Conservation (phyloP, 2,888 invertebrate species). For the Cryptus viduatorius region DNA sequence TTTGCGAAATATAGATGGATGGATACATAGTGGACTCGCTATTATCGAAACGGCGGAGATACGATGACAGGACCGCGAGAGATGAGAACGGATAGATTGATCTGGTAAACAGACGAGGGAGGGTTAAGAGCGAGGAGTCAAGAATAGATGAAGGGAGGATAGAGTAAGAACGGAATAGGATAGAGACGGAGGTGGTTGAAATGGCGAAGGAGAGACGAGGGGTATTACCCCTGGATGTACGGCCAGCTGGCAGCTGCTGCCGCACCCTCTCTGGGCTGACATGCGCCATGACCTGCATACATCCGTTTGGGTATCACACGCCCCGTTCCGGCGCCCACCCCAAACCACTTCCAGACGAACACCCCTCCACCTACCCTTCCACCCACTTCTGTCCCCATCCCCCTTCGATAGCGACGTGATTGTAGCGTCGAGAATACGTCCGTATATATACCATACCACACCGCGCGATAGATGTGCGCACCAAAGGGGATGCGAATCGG, state of each 20-base stretch:
- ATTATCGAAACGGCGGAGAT: background rate
- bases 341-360: constrained; percentile 44
- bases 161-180: background rate
- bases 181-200: constrained; percentile 35
- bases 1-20: background rate
- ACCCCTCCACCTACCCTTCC: background rate
- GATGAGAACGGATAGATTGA: constrained; percentile 2
- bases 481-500: no score
- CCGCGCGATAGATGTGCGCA: background rate
- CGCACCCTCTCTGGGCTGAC: constrained; percentile 81
- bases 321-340: constrained; percentile 40
- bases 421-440: constrained; percentile 13
- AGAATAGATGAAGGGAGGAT: background rate
- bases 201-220: constrained; percentile 67
- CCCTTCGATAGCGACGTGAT: constrained; percentile 24
- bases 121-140: background rate
- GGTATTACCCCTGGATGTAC: constrained; percentile 71
- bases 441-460: constrained; percentile 18
- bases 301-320: constrained; percentile 50
- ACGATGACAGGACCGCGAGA: background rate
- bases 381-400: constrained; percentile 6
- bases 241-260: constrained; percentile 75
- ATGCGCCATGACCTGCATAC: constrained; percentile 82
- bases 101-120: constrained; percentile 11
- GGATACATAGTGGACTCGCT: background rate